These are phyloP conservation scores for Agrotis clavis DNA, from an alignment of 2,888 invertebrate genomes.

Conservation along the genomic window DNA sequence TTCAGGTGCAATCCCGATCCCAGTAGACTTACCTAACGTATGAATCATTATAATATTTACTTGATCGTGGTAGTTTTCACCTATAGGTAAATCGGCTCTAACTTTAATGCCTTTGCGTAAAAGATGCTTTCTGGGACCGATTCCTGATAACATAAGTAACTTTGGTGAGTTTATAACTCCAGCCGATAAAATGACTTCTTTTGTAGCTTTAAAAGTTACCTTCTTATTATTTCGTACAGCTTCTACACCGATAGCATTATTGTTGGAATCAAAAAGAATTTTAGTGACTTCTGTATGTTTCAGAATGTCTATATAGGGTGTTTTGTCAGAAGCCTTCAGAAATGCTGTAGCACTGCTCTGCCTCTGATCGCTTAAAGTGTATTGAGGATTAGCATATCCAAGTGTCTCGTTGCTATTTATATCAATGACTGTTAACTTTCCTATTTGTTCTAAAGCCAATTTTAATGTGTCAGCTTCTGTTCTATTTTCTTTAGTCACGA, in stretches of 20 bases:
- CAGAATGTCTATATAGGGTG: slow-evolving; percentile 68
- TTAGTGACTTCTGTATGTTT: slow-evolving; percentile 70
- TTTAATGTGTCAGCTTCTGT: slow-evolving; percentile 5
- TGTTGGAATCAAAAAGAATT: slow-evolving; percentile 70
- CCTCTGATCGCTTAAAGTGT: slow-evolving; percentile 4
- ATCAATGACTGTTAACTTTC: slow-evolving; percentile 10
- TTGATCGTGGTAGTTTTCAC: slow-evolving; percentile 73
- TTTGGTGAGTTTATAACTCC: slow-evolving; percentile 74
- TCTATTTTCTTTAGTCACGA: slow-evolving; percentile 26
- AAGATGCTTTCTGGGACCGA: slow-evolving; percentile 73
- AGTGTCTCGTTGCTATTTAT: slow-evolving; percentile 6
- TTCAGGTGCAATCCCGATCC: neutral
- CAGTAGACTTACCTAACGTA: slow-evolving; percentile 1
- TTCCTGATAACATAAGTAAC: slow-evolving; percentile 75
- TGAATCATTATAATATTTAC: slow-evolving; percentile 35
- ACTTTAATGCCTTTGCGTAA: slow-evolving; percentile 65
- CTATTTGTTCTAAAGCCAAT: slow-evolving; percentile 15
- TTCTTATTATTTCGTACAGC: slow-evolving; percentile 49
- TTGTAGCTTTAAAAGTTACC: slow-evolving; percentile 63
- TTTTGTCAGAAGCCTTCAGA: slow-evolving; percentile 63
- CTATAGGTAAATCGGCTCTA: slow-evolving; percentile 72
- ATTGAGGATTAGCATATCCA: slow-evolving; percentile 13
- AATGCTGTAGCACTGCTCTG: slow-evolving; percentile 72
- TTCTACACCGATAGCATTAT: slow-evolving; percentile 71
- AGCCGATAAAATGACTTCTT: slow-evolving; percentile 75